Conservation (phyloP, 2,113 vertebrate genomes). For the Castor canadensis region DNA sequence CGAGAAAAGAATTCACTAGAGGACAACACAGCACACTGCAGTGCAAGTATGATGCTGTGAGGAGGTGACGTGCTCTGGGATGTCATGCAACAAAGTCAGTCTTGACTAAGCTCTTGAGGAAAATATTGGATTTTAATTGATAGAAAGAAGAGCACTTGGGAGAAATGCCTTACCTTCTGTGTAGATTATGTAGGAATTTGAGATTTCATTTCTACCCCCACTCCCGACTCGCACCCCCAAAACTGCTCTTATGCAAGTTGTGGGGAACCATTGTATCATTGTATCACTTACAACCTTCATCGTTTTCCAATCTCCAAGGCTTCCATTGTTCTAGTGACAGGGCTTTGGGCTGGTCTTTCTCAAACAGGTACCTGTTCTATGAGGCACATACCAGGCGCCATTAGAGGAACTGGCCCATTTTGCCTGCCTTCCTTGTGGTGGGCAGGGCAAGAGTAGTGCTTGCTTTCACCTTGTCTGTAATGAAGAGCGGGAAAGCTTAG, state of each 20-base stretch:
- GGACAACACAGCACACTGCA: background rate
- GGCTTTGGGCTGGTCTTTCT: background rate
- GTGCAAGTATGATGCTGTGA: background rate
- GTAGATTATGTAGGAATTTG: background rate
- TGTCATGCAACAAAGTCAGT: background rate
- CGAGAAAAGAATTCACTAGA: background rate
- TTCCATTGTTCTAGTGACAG: background rate
- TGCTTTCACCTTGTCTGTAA: background rate
- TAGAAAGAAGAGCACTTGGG: background rate
- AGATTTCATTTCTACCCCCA: background rate
- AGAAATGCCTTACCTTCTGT: background rate
- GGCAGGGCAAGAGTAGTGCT: background rate
- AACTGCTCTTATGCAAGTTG: background rate
- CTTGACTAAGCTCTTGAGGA: background rate
- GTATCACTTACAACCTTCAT: background rate
- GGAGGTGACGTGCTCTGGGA: background rate
- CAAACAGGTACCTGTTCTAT: background rate
- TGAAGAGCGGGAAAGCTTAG: background rate
- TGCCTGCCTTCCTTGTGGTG: background rate
- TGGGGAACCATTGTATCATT: too few relatives aligned
- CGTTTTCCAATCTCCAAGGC: background rate
- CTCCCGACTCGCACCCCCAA: background rate
- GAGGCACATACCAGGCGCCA: background rate
- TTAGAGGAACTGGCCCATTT: background rate
- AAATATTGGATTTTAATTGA: background rate